Evolutionary conservation across 2,888 invertebrate genomes (phyloP), one percentile per base, ranked within the genome.

Genomic region (Eristalis pertinax): DNA sequence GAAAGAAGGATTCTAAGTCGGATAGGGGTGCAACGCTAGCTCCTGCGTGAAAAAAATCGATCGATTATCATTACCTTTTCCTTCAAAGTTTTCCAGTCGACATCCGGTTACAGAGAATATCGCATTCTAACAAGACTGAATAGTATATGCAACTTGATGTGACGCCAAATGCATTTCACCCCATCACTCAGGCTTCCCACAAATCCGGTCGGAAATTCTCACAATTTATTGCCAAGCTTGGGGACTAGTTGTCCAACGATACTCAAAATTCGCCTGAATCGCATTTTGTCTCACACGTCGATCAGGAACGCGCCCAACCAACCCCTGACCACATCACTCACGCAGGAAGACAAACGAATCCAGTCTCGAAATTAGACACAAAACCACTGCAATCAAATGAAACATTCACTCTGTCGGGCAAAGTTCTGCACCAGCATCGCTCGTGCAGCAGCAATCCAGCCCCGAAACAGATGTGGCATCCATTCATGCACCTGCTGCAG

Each of bases 401-500:
- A n/a, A n/a, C n/a, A n/a, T n/a, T n/a, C 43, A 50, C 7, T 50
- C 19, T 19, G 19, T 5, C 4, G 8, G 19, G 19, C 19, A 2
- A n/a, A 8, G 19, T 50, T 19, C 19, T 5, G 41, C 1, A 1
- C 41, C 43, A 19, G n/a, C 41, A 15, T 35, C 35, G n/a, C 4
- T n/a, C 19, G 29, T 15, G 5, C 8, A 43, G 2, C 19, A n/a
- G 35, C 10, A 38, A 29, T 56, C 11, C 63, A 10, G 22, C 15
- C 19, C 63, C 22, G 24, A 76, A 76, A 60, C 70, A 67, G 75
- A 76, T 73, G 72, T 76, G 73, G 73, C 58, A 73, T 73, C 35
- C 50, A 32, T 32, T 32, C 58, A 73, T 81, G 69, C 81, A 85
- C 85, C 85, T 85, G 85, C 67, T 80, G 80, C 72, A 76, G 29